Evolutionary conservation across 2,797 vertebrate species (phyloP), one percentile per base, ranked within the genome.

Genomic region (Pagetopsis macropterus): DNA sequence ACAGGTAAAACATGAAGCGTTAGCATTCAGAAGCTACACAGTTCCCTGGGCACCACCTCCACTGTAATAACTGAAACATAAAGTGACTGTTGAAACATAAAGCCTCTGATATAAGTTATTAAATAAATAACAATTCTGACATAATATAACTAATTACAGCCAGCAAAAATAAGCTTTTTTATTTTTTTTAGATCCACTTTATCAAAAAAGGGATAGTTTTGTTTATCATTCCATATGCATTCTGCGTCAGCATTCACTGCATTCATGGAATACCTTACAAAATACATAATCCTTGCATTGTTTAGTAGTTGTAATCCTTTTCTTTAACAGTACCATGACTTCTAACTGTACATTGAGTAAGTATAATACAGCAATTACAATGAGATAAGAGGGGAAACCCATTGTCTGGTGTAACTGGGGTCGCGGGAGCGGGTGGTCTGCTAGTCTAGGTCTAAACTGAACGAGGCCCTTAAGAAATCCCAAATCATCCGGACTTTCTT

Each of bases 241-340:
- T 88, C 83, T 76, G 89, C 77, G 70, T 82, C 84, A 84, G 90
- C 90, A 91, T 93, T 92, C 85, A 87, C 78, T 89, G 85, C 87
- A 90, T 88, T 90, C 78, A 84, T 83, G 84, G 79, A 91, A 91
- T 85, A 91, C 76, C 79, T 90, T 88, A 91, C 54, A 90, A 91
- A 93, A 93, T 91, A 87, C 54, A 90, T 89, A 89, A 91, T 88
- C 88, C 88, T 94, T 91, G 87, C 90, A 92, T 91, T 83, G 84
- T 80, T 91, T 84, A 82, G 84, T 90, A 72, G 79, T 85, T 79
- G 78, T 89, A 85, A 76, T 84, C 80, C 55, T 82, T 90, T 82
- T 49, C 78, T 79, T 91, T 92, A 91, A 94, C 92, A 94, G 94
- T 94, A 94, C 93, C 80, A 82, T 89, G 89, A 92, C 83, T 83